A percentile compares a stretch with the other conserved stretches of the same genome.
phyloP scores from a whole-genome alignment of 2,113 vertebrate species.

The Morone chrysops region DNA sequence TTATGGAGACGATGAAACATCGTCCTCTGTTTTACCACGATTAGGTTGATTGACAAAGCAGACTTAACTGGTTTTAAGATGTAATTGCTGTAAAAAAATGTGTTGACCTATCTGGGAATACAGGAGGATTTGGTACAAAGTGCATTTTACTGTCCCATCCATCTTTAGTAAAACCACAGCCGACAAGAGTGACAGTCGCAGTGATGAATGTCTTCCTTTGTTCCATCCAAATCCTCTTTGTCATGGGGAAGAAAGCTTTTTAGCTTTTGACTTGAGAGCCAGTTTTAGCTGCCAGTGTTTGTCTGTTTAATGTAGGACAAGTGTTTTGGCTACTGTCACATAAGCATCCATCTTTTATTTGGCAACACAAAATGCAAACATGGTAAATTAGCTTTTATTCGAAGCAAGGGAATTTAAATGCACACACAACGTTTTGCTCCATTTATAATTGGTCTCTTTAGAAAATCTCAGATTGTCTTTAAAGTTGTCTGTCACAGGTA shows the following conservation, averaged over 20 bases:
- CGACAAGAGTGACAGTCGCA: constrained; percentile 41
- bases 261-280: constrained; percentile 33
- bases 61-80: constrained; percentile 38
- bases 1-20: constrained; percentile 78
- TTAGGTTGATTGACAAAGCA: constrained; percentile 66
- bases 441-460: constrained; percentile 26
- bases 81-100: not conserved
- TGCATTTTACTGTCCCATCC: constrained; percentile 51
- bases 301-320: constrained; percentile 52
- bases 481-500: constrained; percentile 36
- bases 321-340: constrained; percentile 50
- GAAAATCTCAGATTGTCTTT: constrained; percentile 23
- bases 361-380: constrained; percentile 26
- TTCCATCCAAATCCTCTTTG: constrained; percentile 55
- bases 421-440: constrained; percentile 24
- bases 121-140: constrained; percentile 3
- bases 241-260: constrained; percentile 39
- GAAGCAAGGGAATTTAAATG: constrained; percentile 23
- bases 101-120: constrained; percentile 20
- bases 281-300: constrained; percentile 46
- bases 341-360: constrained; percentile 39
- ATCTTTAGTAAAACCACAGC: constrained; percentile 43
- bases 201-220: constrained; percentile 71
- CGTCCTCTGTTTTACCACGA: constrained; percentile 56
- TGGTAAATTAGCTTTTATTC: constrained; percentile 36